These are phyloP conservation scores for Neodiprion pinetum DNA, from an alignment of 1,140 invertebrate genomes.

Conservation along the genomic window DNA sequence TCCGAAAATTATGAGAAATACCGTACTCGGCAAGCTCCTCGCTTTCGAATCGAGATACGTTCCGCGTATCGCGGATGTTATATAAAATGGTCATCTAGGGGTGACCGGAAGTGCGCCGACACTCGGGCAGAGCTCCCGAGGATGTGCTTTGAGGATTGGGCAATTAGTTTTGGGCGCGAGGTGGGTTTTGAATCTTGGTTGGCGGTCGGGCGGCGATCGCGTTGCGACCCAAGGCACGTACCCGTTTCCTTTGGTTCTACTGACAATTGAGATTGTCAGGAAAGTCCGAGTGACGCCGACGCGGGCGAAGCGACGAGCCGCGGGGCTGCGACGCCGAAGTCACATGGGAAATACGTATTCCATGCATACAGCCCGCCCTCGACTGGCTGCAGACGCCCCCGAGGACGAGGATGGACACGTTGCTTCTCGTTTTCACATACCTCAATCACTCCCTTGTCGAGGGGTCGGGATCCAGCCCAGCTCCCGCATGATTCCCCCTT, in stretches of 20 bases:
- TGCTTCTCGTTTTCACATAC: neutral
- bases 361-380: constrained; percentile 1
- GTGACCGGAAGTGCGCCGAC: too few species aligned
- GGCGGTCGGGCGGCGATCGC: neutral
- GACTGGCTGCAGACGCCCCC: neutral
- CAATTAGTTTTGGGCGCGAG: neutral
- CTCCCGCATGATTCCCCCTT: too few species aligned
- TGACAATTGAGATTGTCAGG: constrained; percentile 7
- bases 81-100: too few species aligned
- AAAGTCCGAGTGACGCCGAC: neutral
- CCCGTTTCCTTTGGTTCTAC: neutral
- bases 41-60: too few species aligned
- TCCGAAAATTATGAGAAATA: too few species aligned
- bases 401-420: neutral
- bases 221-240: neutral
- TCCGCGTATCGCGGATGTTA: too few species aligned
- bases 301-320: neutral
- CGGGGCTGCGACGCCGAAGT: neutral
- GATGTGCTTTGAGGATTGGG: neutral
- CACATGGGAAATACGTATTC: constrained; percentile 2
- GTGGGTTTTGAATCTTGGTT: neutral
- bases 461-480: too few species aligned
- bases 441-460: too few species aligned
- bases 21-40: too few species aligned
- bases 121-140: neutral